A percentile compares a stretch with the other conserved stretches of the same genome.
Conservation (phyloP, 2,797 vertebrate genomes). For the Carapus acus region DNA sequence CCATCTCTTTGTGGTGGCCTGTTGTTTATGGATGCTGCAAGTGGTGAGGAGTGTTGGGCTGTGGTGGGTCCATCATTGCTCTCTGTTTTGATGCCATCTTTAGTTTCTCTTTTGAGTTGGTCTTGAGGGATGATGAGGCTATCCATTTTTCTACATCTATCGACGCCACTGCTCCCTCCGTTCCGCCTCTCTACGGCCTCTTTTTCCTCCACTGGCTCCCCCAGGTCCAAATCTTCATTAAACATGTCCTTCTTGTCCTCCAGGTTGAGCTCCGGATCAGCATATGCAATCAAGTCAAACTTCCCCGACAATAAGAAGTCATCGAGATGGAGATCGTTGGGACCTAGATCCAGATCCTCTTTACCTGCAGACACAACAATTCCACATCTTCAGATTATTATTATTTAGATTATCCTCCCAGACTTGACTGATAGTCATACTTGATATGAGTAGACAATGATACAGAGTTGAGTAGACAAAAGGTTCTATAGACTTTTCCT, state of each 20-base stretch:
- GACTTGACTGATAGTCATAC: neutral
- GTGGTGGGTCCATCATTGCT: slow-evolving; percentile 41
- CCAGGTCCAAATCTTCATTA: slow-evolving; percentile 90
- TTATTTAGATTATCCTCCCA: too few species aligned
- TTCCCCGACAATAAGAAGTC: slow-evolving; percentile 90
- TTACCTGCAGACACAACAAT: slow-evolving; percentile 63
- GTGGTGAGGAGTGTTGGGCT: slow-evolving; percentile 31
- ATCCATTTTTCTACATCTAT: slow-evolving; percentile 32
- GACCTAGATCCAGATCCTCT: slow-evolving; percentile 84
- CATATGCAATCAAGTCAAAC: slow-evolving; percentile 95
- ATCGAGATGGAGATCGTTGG: slow-evolving; percentile 92
- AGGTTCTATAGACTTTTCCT: too few species aligned
- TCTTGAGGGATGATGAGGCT: slow-evolving; percentile 47
- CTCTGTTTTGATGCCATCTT: slow-evolving; percentile 60
- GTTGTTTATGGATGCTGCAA: slow-evolving; percentile 36
- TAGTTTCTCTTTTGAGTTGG: slow-evolving; percentile 70
- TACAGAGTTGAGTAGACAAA: too few species aligned
- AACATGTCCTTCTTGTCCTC: slow-evolving; percentile 97
- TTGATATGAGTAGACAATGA: too few species aligned
- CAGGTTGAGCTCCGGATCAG: slow-evolving; percentile 91
- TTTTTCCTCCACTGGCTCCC: slow-evolving; percentile 60
- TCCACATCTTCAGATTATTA: neutral
- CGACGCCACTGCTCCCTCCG: neutral
- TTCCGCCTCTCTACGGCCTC: slow-evolving; percentile 21
- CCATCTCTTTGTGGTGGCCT: slow-evolving; percentile 16